Conservation (phyloP, 2,888 invertebrate species). For the Danaus chrysippus region DNA sequence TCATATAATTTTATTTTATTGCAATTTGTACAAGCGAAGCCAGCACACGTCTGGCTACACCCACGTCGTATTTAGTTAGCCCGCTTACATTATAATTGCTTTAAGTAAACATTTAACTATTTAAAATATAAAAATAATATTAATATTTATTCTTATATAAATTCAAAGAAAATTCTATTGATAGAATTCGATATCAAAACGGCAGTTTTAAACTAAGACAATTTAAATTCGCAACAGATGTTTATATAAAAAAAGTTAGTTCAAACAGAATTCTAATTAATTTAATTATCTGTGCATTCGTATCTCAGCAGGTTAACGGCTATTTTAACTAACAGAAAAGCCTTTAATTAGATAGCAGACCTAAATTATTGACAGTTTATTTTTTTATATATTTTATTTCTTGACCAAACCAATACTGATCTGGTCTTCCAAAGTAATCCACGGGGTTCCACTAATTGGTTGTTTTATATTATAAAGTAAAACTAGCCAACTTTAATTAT, state of each 20-base stretch:
- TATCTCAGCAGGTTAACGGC: slow-evolving; percentile 4
- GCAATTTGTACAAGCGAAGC: not conserved
- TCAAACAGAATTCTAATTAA: slow-evolving; percentile 1
- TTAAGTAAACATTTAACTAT: slow-evolving; percentile 14
- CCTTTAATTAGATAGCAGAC: slow-evolving; percentile 23
- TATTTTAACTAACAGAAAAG: slow-evolving; percentile 22
- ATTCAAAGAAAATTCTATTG: too few relatives aligned
- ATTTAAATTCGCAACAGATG: not conserved
- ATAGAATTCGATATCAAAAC: too few relatives aligned
- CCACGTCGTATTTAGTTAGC: slow-evolving; percentile 17
- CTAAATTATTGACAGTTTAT: slow-evolving; percentile 10
- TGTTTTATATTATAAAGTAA: not conserved
- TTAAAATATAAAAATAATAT: not conserved
- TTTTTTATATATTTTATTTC: not conserved
- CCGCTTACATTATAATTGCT: slow-evolving; percentile 20
- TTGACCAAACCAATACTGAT: not conserved
- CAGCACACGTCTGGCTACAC: slow-evolving; percentile 12
- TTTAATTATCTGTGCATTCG: slow-evolving; percentile 3
- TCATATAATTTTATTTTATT: not conserved
- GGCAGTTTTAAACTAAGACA: not conserved
- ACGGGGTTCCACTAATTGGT: not conserved
- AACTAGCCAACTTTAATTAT: not conserved
- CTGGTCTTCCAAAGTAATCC: not conserved
- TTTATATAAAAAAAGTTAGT: not conserved
- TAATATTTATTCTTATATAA: too few relatives aligned